Conservation (phyloP, 2,113 vertebrate species). For the Nycticryphes semicollaris region DNA sequence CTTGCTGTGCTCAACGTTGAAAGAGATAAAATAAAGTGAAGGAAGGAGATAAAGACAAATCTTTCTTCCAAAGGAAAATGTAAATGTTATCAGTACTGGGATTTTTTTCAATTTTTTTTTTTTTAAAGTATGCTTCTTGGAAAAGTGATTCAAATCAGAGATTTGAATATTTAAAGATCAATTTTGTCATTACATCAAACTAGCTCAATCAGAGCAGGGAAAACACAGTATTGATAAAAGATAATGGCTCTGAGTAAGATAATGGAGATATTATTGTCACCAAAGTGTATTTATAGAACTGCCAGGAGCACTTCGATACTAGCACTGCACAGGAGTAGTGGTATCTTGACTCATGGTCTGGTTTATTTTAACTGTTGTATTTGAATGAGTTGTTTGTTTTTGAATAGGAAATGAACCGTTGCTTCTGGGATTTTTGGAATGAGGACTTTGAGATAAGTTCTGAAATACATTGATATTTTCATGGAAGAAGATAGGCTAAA, state of each 20-base stretch:
- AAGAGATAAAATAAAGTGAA: slow-evolving; percentile 40
- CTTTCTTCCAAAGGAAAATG: slow-evolving; percentile 15
- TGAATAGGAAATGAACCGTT: background rate
- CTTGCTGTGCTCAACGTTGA: slow-evolving; percentile 7
- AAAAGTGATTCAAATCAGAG: background rate
- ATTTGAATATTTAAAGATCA: slow-evolving; percentile 42
- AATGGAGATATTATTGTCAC: background rate
- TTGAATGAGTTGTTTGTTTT: background rate
- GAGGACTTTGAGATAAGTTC: background rate
- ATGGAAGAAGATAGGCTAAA: background rate
- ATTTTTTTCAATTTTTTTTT: background rate
- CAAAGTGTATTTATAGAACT: background rate
- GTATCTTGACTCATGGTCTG: background rate
- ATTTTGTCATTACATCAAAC: background rate
- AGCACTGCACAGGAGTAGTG: background rate
- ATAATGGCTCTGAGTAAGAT: background rate
- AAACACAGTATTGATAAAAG: background rate
- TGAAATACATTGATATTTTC: background rate
- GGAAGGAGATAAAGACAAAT: background rate
- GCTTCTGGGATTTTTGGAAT: background rate
- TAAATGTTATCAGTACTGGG: slow-evolving; percentile 10
- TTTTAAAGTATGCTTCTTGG: background rate
- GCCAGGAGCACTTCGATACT: background rate
- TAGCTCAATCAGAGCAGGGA: background rate
- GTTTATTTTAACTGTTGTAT: background rate